Conservation (phyloP, 2,888 invertebrate species). For the Ormyrus pomaceus region DNA sequence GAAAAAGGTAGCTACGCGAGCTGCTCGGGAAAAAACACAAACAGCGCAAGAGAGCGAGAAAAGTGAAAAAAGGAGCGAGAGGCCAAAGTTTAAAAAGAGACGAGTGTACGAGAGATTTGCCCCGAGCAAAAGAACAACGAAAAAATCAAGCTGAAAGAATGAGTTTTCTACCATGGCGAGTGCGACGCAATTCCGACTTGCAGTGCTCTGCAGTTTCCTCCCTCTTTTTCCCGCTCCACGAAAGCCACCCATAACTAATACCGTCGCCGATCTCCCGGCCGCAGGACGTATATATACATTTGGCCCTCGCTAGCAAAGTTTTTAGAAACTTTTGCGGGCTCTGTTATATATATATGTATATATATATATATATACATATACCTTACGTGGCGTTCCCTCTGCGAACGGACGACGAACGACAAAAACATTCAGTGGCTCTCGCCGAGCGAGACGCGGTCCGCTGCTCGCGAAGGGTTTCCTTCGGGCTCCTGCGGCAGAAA, state of each 20-base stretch:
- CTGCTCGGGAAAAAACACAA: not conserved
- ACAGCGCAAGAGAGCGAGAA: not conserved
- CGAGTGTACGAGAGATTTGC: constrained; percentile 18
- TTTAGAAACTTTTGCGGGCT: constrained; percentile 45
- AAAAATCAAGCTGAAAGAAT: constrained; percentile 37
- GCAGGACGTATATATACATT: constrained; percentile 2
- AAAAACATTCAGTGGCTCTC: constrained; percentile 24
- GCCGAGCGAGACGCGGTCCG: not conserved
- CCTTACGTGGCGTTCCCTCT: constrained; percentile 10
- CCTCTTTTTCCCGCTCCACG: not conserved
- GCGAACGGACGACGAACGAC: constrained; percentile 1
- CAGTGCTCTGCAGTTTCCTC: constrained; percentile 33
- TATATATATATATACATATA: not conserved
- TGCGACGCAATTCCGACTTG: constrained; percentile 28
- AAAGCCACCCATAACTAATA: constrained; percentile 50
- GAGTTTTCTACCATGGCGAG: constrained; percentile 37
- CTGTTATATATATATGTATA: not conserved
- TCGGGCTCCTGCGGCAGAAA: not conserved
- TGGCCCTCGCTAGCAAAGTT: constrained; percentile 41
- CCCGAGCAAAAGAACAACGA: not conserved
- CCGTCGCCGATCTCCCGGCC: constrained; percentile 24
- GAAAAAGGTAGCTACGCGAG: constrained; percentile 10
- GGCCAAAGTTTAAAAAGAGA: constrained; percentile 44
- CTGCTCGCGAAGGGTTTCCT: constrained; percentile 31
- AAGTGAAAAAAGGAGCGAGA: not conserved